Evolutionary conservation across 2,797 vertebrate genomes (phyloP), one percentile per base, ranked within the genome.

Genomic region (Cossypha polioptera): DNA sequence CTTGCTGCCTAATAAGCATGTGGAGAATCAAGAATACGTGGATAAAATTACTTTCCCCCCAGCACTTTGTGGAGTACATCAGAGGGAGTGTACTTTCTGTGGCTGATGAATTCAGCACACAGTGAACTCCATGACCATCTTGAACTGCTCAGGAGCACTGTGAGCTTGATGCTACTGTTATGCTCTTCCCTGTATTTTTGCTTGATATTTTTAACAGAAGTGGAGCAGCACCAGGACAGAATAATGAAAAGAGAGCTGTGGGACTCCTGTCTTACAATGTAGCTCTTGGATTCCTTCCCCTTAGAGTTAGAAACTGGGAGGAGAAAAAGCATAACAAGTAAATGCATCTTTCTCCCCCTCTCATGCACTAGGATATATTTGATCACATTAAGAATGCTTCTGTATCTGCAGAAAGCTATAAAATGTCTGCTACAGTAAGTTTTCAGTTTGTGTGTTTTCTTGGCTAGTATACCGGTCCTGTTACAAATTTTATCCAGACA

Each of bases 1-100:
- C 80, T 96, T 85, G 89, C 86, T 93, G 81, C 71, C 19, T 82
- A 85, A 73, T 90, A 75, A 92, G 29, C 54, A 54, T 93, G 43
- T 28, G 33, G 42, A 82, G 88, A 79, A 94, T 50, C 61, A 69
- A 69, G 40, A 91, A 76, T 72, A 58, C 3, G 1, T 42, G 55
- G 57, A 75, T 82, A 61, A 85, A 61, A 80, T 95, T 6, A 66
- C 54, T 57, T 10, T 8, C 19, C 17, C 14, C 19, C 38, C 35
- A 16, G 29, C 38, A 20, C 33, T 47, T 63, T 57, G 3, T 76
- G 19, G 47, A 68, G 22, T 55, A 17, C 36, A 24, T 79, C 59
- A 82, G 68, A 81, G 80, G 66, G 51, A 3, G 6, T 0, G 7
- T 51, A 7, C 22, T 45, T 85, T 48, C 31, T 2, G 10, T 79